Conservation (phyloP, 2,113 vertebrate species). For the Argyrosomus japonicus region DNA sequence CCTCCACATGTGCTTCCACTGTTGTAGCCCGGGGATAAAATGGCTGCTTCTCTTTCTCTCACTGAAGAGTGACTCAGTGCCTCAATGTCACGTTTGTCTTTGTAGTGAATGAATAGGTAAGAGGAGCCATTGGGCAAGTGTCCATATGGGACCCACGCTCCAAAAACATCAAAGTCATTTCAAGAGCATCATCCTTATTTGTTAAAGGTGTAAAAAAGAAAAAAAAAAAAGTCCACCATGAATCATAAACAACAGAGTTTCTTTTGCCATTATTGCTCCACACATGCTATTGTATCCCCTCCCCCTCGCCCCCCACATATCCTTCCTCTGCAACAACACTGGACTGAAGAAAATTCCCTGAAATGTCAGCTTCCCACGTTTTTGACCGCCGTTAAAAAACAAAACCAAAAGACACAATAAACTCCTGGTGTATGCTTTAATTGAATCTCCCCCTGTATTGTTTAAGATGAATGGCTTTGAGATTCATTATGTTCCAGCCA, state of each 20-base stretch:
- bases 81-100: conserved; percentile 42
- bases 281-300: conserved; percentile 28
- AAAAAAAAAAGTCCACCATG: background rate
- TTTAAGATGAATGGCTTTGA: conserved; percentile 46
- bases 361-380: conserved; percentile 23
- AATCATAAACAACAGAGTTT: conserved; percentile 19
- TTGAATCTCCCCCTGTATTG: conserved; percentile 53
- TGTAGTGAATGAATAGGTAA: conserved; percentile 53
- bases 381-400: conserved; percentile 31
- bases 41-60: background rate
- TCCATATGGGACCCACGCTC: background rate
- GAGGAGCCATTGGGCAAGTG: conserved; percentile 12
- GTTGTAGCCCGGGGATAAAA: conserved; percentile 6
- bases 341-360: conserved; percentile 22
- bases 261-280: conserved; percentile 11
- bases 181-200: background rate
- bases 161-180: conserved; percentile 33
- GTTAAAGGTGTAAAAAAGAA: background rate
- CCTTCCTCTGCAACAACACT: conserved; percentile 41
- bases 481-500: conserved; percentile 43
- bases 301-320: conserved; percentile 8
- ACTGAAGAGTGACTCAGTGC: conserved; percentile 23
- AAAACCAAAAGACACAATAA: conserved; percentile 49
- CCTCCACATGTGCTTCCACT: conserved; percentile 21
- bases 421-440: conserved; percentile 39